These are phyloP conservation scores for Odobenus rosmarus DNA, from an alignment of 2,113 vertebrate genomes.

Conservation along the genomic window DNA sequence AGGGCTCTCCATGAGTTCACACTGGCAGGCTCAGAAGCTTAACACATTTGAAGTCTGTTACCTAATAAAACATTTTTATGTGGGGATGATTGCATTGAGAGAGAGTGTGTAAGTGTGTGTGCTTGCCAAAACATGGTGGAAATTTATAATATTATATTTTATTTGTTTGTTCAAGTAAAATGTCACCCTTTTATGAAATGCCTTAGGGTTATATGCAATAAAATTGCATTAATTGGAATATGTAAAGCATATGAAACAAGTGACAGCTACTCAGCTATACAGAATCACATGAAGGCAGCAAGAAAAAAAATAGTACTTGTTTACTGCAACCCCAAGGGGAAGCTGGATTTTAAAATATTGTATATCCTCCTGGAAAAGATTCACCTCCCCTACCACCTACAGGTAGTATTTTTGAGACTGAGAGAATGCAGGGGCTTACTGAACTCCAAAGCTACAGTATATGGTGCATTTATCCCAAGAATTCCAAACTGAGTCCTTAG, in stretches of 20 bases:
- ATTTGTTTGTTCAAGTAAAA: conserved; percentile 24
- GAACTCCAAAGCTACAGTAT: background rate
- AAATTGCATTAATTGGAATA: conserved; percentile 52
- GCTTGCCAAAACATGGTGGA: background rate
- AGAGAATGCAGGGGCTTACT: background rate
- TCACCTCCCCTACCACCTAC: no score
- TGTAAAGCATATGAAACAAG: conserved; percentile 14
- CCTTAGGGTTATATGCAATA: background rate
- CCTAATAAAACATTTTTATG: background rate
- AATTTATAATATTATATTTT: background rate
- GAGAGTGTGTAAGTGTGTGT: background rate
- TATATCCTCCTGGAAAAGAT: background rate
- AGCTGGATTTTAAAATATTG: background rate
- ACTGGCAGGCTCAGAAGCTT: background rate
- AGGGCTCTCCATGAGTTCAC: background rate
- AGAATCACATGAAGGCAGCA: background rate
- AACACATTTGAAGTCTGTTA: background rate
- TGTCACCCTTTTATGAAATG: background rate
- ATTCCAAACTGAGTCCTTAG: background rate
- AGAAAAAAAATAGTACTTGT: background rate
- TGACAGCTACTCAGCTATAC: background rate
- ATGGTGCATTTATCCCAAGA: background rate
- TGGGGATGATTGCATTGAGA: background rate
- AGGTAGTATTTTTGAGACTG: background rate
- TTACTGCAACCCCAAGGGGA: background rate